Evolutionary conservation across 2,888 invertebrate species (phyloP), one percentile per base, ranked within the genome.

Genomic region (Onthophagus sagittarius): DNA sequence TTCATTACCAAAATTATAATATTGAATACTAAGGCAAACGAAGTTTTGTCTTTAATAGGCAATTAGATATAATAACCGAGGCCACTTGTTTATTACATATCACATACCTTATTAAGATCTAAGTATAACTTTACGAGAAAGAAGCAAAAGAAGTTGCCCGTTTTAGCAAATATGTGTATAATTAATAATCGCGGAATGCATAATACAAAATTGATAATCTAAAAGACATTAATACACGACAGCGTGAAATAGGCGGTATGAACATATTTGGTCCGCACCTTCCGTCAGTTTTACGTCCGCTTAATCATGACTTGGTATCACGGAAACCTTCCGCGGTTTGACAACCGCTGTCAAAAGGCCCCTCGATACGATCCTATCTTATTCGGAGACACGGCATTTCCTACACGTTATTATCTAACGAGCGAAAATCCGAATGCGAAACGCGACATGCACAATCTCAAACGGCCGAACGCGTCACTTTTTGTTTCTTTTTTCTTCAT

Each of bases 321-420:
- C 39, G 39, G 39, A 53, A 53, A 53, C 39, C 7, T 7, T 53
- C 23, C 39, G 39, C 39, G 39, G 39, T 53, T 53, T 53, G 39
- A 53, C 39, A 53, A 9, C 39, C 39, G 6, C 39, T 53, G 39
- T 53, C 39, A 53, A 53, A 53, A 53, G 23, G 39, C 39, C 11
- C 5, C 39, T 7, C 39, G 39, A 53, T 53, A 53, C 39, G 39
- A 53, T 53, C 39, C 39, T 53, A 53, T 53, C 39, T 53, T 11
- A 11, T 53, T 53, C 39, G 39, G 39, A 53, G 39, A 53, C 39
- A 53, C 39, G 39, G 39, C 39, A 11, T 53, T 53, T 53, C 39
- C 39, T 53, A 53, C 39, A 53, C 39, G 39, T 53, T 53, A 67
- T 67, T 67, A 67, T 67, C 67, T 67, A 67, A 67, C 67, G 67